Evolutionary conservation across 2,797 vertebrate genomes (phyloP), one percentile per base, ranked within the genome.

Genomic region (Pangasius djambal): DNA sequence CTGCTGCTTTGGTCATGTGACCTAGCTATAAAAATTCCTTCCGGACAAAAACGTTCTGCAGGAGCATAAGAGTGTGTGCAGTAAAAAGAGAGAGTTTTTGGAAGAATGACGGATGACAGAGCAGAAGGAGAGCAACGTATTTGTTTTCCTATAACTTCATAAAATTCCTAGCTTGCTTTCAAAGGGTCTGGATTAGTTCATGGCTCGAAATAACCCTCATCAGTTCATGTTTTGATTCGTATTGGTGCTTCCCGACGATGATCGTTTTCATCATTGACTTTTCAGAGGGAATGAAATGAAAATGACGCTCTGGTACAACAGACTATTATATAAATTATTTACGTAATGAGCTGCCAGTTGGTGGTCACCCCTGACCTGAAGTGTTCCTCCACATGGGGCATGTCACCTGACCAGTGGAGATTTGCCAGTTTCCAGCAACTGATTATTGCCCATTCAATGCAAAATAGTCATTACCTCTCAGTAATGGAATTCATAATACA

Each of bases 21-120:
- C 34, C 4, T 59, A 88, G 63, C 85, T 89, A 13, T 0, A n/a
- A 55, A 59, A 59, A 82, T 85, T 79, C 86, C 87, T 86, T 61
- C 77, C n/a, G 81, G 83, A 92, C 91, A 89, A 89, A 91, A 91
- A 86, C 37, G 75, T 90, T 91, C 89, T 79, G 82, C 86, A 83
- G 88, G 82, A 75, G 87, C 86, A 89, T 77, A 61, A 28, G 86
- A 89, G 90, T 69, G 12, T 88, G 75, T 83, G 44, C 22, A 82
- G 88, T 88, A 28, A 70, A 28, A 70, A 86, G 85, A 78, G 63
- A 83, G 72, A 90, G 89, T 91, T 91, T 86, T 89, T 83, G 78
- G 40, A 90, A 74, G 52, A 88, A 74, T 78, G 77, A 82, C 31
- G 48, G 81, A 85, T 67, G 85, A 72, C 63, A 50, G 67, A 88